Base-by-base conservation (phyloP, 2,888 invertebrate genomes). In the Latrodectus elegans region DNA sequence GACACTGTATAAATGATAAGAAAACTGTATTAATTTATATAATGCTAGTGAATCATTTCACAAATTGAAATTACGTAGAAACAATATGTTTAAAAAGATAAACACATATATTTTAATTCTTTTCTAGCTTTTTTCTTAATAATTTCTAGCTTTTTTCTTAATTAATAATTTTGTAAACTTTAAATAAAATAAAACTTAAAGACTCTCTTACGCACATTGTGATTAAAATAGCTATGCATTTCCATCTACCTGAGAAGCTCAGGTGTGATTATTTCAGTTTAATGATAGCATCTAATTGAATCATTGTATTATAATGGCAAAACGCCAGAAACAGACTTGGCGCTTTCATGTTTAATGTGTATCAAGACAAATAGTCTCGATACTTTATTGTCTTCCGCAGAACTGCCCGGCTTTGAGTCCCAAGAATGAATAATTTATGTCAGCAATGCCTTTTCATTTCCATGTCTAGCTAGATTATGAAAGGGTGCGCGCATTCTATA, bases 271-370 rank as follows among this genome's bases (percentile, higher is more conserved):
- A 73, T 38, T 53, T 65, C 68, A 15, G 14, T 15, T 65, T 82
- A 82, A 82, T 82, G 68, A 51, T 55, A 75, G 49, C 68, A 55
- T 74, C 73, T 74, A 82, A 82, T 82, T 82, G 82, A 65, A 82
- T 82, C 82, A 82, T 74, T 74, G 53, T 73, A 74, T 82, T 75
- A 74, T 82, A 82, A 82, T 82, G 82, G 82, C 68, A 82, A 82
- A 74, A 82, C 82, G 82, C 82, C 82, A 82, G 11, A 22, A 17
- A n/a, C 82, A 82, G 74, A 17, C 26, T 14, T 14, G 70, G 38
- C 55, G 26, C 79, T 67, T 60, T 17, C 60, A 49, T 72, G 79
- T 64, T 80, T 72, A 80, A 80, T 72, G 80, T 51, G 73, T 72
- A 68, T 52, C 74, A 68, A 68, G 82, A 82, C 74, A 82, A 82